Percentiles rank a stretch among this genome's conserved stretches.
These are phyloP conservation scores for Palythoa caribaeorum DNA, from an alignment of 92 coral and sea anemone species.

Conservation along the genomic window DNA sequence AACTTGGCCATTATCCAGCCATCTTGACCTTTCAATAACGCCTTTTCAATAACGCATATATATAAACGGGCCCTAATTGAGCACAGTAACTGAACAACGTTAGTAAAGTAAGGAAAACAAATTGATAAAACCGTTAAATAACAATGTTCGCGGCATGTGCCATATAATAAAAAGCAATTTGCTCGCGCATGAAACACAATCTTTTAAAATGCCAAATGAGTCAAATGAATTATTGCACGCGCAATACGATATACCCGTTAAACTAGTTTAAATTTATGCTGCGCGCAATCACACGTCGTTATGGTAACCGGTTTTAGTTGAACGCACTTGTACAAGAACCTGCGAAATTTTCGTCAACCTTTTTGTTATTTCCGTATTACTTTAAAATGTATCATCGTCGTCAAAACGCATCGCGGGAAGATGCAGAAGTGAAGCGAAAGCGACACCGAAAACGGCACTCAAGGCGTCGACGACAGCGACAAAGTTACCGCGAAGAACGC, in stretches of 20 bases:
- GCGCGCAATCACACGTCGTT: slow-evolving; percentile 20
- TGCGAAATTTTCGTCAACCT: not conserved
- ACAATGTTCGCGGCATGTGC: too few relatives aligned
- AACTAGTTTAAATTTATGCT: slow-evolving; percentile 5
- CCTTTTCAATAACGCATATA: not conserved
- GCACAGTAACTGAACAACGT: too few relatives aligned
- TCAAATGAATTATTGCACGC: not conserved
- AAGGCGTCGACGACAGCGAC: slow-evolving; percentile 16
- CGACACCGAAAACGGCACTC: slow-evolving; percentile 34
- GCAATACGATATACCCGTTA: not conserved
- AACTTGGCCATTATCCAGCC: too few relatives aligned
- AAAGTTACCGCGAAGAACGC: slow-evolving; percentile 24
- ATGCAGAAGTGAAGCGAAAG: slow-evolving; percentile 32
- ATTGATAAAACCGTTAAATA: too few relatives aligned
- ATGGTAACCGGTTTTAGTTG: slow-evolving; percentile 19
- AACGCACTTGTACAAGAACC: not conserved
- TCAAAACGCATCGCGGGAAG: slow-evolving; percentile 23
- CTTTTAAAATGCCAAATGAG: too few relatives aligned
- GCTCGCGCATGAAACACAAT: too few relatives aligned
- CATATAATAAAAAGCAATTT: too few relatives aligned
- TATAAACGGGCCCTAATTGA: too few relatives aligned
- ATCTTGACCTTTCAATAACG: not conserved
- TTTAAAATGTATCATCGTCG: slow-evolving; percentile 33
- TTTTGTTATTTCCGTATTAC: not conserved
- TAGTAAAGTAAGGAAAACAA: too few relatives aligned